Evolutionary conservation across 1,140 invertebrate genomes (phyloP), one percentile per base, ranked within the genome.

Genomic region (Formica exsecta): DNA sequence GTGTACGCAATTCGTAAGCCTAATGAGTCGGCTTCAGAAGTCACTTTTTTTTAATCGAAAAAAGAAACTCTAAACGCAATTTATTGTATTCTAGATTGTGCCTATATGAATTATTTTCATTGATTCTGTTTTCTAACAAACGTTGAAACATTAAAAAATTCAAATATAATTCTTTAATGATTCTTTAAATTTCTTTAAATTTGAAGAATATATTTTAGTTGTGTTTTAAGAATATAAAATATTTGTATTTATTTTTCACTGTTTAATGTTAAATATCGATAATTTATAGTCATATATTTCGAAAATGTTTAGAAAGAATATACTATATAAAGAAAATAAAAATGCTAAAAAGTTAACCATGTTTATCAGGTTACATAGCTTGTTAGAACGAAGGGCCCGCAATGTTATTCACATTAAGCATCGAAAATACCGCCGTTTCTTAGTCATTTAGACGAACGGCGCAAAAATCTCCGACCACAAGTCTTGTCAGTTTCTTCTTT

Each of bases 341-440:
- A 65, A 64, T 64, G 9, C 0, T 61, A 36, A 70, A 80, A 70
- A 38, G 22, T 5, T 29, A 11, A 57, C n/a, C 13, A 70, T 13
- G 25, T 70, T 70, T 80, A 80, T 80, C 64, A n/a, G 19, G 32
- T 70, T 68, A 80, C 44, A 38, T 66, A 13, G 54, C 44, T 73
- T 68, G 61, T 65, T 36, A 83, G 68, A 83, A 54, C 36, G 54
- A 19, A 68, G 44, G 66, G 38, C 66, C 22, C 36, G 19, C 68
- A 44, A 83, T 74, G 54, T 73, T 83, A 83, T 83, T 73, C 68
- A 8, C 79, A 83, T 83, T 83, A 83, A 83, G 79, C 29, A 44
- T 41, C 54, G 79, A 74, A 83, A 83, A 38, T 44, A 74, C 22
- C 68, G 54, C 6, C 38, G 66, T 73, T 81, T 81, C 51, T 73